Base-by-base conservation (phyloP, 2,113 vertebrate species). In the Oreamnos americanus region DNA sequence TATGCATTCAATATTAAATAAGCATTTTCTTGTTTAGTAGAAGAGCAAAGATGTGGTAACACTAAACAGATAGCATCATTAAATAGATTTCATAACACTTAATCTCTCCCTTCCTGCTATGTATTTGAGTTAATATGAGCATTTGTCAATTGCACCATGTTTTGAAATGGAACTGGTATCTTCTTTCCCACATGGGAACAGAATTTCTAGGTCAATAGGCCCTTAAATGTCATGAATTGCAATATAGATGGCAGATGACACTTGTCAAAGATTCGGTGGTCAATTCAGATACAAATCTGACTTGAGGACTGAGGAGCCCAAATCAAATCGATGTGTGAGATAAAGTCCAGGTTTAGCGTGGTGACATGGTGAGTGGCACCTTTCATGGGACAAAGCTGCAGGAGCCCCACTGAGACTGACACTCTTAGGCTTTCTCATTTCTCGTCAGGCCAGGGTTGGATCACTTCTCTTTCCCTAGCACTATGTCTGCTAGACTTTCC, bases 221-320 rank as follows among this genome's bases (percentile, higher is more conserved):
- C 33, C 84, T 99, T 97, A 84, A 95, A 95, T 47, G 26, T 91
- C 97, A 98, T 95, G 96, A 97, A 85, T 98, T 98, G 86, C 97
- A 97, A 81, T 4, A 94, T 58, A 91, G 92, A 94, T 93, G 95
- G 97, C 98, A 98, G 98, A 97, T 98, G 98, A 98, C 97, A 98
- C 98, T 98, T 98, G 97, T 97, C 95, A 98, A 98, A 98, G 97
- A 49, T 91, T 97, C 57, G 53, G 95, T 98, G 98, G 98, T 98
- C 98, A 98, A 98, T 98, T 98, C 95, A 98, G 96, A 98, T 98
- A 98, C 96, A 98, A 97, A 98, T 98, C 95, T 98, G 98, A 98
- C 98, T 98, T 81, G 93, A 97, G 96, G 53, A 96, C 95, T 96
- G 94, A 97, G 98, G 91, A 98, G 94, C 90, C 92, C 47, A 97